These are phyloP conservation scores for Agonopterix arenella DNA, from an alignment of 2,888 invertebrate species.

Conservation along the genomic window DNA sequence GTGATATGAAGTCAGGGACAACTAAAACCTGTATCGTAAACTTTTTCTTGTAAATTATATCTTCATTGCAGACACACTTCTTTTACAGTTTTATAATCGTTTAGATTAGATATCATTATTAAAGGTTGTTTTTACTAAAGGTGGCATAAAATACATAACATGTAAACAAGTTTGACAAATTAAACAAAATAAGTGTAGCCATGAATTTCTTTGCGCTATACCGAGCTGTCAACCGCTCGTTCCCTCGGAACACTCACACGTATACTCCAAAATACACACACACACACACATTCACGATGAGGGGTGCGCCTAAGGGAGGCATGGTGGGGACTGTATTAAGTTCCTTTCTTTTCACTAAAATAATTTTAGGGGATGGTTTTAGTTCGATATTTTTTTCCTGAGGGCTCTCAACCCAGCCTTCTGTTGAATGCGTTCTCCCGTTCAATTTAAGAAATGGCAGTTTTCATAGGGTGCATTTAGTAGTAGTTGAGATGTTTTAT, in stretches of 20 bases:
- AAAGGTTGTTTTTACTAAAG: too few relatives aligned
- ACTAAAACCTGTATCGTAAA: too few relatives aligned
- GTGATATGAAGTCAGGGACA: too few relatives aligned
- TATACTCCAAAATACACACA: slow-evolving; percentile 19
- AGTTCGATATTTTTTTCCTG: slow-evolving; percentile 71
- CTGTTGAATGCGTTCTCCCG: slow-evolving; percentile 57
- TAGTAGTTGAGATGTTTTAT: slow-evolving; percentile 45
- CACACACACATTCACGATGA: slow-evolving; percentile 25
- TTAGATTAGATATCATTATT: too few relatives aligned
- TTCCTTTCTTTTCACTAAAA: slow-evolving; percentile 77
- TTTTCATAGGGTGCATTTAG: slow-evolving; percentile 27
- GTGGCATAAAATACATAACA: too few relatives aligned
- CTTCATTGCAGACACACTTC: too few relatives aligned
- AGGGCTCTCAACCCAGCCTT: slow-evolving; percentile 45
- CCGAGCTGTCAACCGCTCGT: slow-evolving; percentile 56
- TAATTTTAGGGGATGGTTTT: slow-evolving; percentile 76
- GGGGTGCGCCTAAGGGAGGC: slow-evolving; percentile 63
- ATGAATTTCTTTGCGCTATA: slow-evolving; percentile 35
- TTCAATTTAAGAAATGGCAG: slow-evolving; percentile 67
- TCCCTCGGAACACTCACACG: slow-evolving; percentile 59
- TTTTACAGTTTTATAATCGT: too few relatives aligned
- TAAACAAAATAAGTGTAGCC: background rate
- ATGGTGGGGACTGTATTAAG: slow-evolving; percentile 75
- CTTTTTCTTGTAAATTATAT: too few relatives aligned
- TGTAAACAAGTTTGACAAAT: too few relatives aligned